Conservation (phyloP, 1,140 invertebrate genomes). For the Harlomillsia oculata region DNA sequence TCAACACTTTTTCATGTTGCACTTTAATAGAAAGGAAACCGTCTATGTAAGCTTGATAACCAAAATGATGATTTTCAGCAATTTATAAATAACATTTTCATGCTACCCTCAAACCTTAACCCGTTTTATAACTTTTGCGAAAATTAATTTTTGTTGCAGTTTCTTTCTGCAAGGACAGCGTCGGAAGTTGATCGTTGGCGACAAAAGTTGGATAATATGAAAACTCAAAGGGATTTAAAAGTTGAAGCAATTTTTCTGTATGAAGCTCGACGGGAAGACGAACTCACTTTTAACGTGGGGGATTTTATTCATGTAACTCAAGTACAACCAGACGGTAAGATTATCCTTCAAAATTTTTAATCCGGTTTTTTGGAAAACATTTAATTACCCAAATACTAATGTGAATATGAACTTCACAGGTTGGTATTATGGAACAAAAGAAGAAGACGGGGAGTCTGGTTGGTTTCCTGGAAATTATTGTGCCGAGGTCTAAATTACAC, state of each 20-base stretch:
- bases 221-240: conserved; percentile 15
- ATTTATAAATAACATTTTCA: not conserved
- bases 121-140: not conserved
- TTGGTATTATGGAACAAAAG: conserved; percentile 33
- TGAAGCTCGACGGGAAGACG: conserved; percentile 23
- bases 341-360: not conserved
- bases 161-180: conserved; percentile 29
- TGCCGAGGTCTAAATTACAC: conserved; percentile 5
- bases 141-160: conserved; percentile 17
- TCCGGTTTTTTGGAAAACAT: not conserved
- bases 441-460: conserved; percentile 20
- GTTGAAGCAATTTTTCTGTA: conserved; percentile 33
- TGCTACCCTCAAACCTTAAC: not conserved
- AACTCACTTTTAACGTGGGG: conserved; percentile 31
- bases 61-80: not conserved
- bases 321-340: conserved; percentile 31
- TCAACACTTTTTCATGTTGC: conserved; percentile 34
- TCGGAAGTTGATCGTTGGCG: conserved; percentile 34
- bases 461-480: conserved; percentile 36
- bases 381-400: not conserved
- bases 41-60: conserved; percentile 26
- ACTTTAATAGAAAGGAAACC: conserved; percentile 31
- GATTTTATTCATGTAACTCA: conserved; percentile 29
- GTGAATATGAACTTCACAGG: conserved; percentile 14
- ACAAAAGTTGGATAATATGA: conserved; percentile 22